Percentiles rank a stretch among this genome's conserved stretches.
Conservation (phyloP, 2,888 invertebrate genomes). For the Philonicus albiceps region DNA sequence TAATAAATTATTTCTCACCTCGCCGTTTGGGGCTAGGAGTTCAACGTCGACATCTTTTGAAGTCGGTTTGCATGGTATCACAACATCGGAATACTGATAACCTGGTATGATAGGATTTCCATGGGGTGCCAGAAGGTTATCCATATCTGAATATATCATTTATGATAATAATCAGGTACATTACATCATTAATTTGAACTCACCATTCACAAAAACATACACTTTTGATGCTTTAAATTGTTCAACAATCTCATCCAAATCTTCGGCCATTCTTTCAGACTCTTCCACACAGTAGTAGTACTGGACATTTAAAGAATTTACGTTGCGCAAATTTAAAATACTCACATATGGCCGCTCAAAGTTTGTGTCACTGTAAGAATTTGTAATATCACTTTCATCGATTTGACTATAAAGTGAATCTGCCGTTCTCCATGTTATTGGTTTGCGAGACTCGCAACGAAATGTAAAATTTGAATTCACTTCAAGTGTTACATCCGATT, state of each 20-base stretch:
- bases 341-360: constrained; percentile 60
- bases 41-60: constrained; percentile 67
- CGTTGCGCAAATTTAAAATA: constrained; percentile 63
- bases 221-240: constrained; percentile 61
- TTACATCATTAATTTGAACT: constrained; percentile 46
- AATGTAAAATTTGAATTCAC: constrained; percentile 59
- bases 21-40: constrained; percentile 59
- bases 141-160: constrained; percentile 59
- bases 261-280: constrained; percentile 47
- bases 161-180: not conserved
- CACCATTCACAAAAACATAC: constrained; percentile 68
- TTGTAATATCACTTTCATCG: not conserved
- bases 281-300: constrained; percentile 66
- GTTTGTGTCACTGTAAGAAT: constrained; percentile 50
- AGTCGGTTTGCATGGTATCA: constrained; percentile 72
- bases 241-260: constrained; percentile 57
- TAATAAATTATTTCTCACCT: constrained; percentile 57
- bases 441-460: constrained; percentile 63
- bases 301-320: constrained; percentile 65
- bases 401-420: not conserved
- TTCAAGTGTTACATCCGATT: constrained; percentile 58
- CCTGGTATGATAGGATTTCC: constrained; percentile 57
- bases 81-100: constrained; percentile 60
- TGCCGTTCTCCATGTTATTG: constrained; percentile 61
- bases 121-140: constrained; percentile 62